Percentiles rank a stretch among this genome's conserved stretches.
phyloP scores from a whole-genome alignment of 2,113 vertebrate genomes.

The Otus sunia region DNA sequence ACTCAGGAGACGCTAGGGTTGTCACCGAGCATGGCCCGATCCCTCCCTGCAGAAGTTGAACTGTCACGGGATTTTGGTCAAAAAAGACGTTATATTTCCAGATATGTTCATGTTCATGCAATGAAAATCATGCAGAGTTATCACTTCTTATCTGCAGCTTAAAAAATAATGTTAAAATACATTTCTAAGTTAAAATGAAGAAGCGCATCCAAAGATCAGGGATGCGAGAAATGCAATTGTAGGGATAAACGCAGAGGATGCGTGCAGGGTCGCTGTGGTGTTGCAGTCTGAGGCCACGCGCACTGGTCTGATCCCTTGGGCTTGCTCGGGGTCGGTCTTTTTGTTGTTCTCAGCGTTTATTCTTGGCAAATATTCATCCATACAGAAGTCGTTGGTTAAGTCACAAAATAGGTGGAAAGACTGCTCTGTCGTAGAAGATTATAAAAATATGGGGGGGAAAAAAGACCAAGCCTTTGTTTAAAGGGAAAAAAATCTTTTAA shows the following conservation, averaged over 20 bases:
- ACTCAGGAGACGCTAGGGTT: accelerated
- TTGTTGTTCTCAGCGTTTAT: background rate
- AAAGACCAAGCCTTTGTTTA: background rate
- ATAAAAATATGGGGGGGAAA: accelerated
- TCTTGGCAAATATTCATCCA: background rate
- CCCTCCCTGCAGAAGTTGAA: background rate
- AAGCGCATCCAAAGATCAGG: too few species aligned
- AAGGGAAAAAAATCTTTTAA: background rate
- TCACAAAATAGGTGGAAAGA: accelerated
- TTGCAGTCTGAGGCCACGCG: accelerated
- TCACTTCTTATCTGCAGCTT: background rate
- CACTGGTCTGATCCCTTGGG: accelerated
- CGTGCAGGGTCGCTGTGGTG: accelerated
- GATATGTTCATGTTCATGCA: background rate
- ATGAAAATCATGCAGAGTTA: background rate
- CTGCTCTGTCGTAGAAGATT: background rate
- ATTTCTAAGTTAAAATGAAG: background rate
- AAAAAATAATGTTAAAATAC: background rate
- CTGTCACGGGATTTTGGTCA: background rate
- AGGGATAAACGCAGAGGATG: background rate
- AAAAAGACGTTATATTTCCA: background rate
- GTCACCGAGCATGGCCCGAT: accelerated
- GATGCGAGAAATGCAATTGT: accelerated
- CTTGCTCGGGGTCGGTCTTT: accelerated
- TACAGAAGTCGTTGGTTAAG: too few species aligned